Evolutionary conservation across 2,113 vertebrate species (phyloP).

Genomic region (Peromyscus leucopus): DNA sequence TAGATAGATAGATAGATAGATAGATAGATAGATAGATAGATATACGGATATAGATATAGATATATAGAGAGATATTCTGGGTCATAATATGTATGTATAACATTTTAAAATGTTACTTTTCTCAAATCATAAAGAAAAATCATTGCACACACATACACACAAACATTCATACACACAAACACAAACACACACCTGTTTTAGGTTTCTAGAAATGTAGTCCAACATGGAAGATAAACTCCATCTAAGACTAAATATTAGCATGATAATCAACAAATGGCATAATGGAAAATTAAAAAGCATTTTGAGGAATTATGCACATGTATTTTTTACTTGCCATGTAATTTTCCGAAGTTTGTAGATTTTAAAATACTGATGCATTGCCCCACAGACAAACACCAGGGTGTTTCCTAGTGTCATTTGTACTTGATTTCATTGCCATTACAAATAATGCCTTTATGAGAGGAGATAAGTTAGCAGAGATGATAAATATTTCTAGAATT

Average conservation of each 20-base stretch:
- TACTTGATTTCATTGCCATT: neutral
- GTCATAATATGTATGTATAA: neutral
- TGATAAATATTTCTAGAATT: neutral
- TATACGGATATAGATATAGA: no score
- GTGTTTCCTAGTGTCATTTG: neutral
- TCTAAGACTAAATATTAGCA: neutral
- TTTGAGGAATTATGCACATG: neutral
- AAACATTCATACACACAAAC: neutral
- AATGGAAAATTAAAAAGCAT: neutral
- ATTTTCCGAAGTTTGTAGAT: neutral
- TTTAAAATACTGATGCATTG: conserved; percentile 7
- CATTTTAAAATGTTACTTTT: conserved; percentile 18
- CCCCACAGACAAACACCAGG: neutral
- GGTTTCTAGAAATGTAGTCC: neutral
- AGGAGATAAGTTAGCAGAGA: neutral
- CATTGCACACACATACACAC: neutral
- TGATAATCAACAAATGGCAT: neutral
- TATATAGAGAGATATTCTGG: neutral
- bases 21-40: neutral
- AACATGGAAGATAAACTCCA: neutral
- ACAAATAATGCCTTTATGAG: neutral
- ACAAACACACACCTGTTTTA: neutral
- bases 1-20: no score
- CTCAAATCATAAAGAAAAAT: conserved; percentile 33
- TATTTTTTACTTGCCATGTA: neutral